A percentile compares a stretch with the other conserved stretches of the same genome.
phyloP scores from a whole-genome alignment of 1,140 invertebrate species.

The Maniola jurtina region DNA sequence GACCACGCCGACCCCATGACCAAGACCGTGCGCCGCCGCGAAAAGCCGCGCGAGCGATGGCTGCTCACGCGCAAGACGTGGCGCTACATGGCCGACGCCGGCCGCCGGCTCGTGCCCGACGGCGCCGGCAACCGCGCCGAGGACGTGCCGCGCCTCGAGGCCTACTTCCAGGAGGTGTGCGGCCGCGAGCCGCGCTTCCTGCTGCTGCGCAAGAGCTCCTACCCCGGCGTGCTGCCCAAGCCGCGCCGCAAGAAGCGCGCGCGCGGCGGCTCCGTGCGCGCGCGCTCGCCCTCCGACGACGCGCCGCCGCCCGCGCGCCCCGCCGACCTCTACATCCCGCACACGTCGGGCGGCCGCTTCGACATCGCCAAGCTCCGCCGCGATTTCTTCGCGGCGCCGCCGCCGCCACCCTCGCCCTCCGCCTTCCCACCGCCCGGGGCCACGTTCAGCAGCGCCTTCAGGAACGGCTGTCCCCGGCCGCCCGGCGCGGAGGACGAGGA shows the following conservation, averaged over 20 bases:
- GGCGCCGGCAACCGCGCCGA: conserved; percentile 84
- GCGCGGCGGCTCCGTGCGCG: conserved; percentile 83
- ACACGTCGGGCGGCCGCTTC: conserved; percentile 81
- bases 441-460: conserved; percentile 34
- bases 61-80: conserved; percentile 92
- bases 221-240: conserved; percentile 83
- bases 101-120: conserved; percentile 90
- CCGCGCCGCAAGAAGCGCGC: conserved; percentile 77
- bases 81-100: conserved; percentile 94
- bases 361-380: conserved; percentile 83
- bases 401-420: conserved; percentile 50
- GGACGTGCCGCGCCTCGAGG: conserved; percentile 88
- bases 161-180: conserved; percentile 91
- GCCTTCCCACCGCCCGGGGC: conserved; percentile 34
- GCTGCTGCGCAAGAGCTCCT: conserved; percentile 89
- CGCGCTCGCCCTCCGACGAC: conserved; percentile 82
- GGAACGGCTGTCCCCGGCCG: conserved; percentile 40
- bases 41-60: conserved; percentile 88
- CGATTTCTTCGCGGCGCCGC: conserved; percentile 80
- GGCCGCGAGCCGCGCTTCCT: conserved; percentile 87
- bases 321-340: conserved; percentile 75
- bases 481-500: conserved; percentile 74
- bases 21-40: conserved; percentile 77
- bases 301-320: conserved; percentile 64
- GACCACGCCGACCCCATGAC: conserved; percentile 72